These are phyloP conservation scores for Xanthia icteritia DNA, from an alignment of 2,888 invertebrate genomes.

Conservation along the genomic window DNA sequence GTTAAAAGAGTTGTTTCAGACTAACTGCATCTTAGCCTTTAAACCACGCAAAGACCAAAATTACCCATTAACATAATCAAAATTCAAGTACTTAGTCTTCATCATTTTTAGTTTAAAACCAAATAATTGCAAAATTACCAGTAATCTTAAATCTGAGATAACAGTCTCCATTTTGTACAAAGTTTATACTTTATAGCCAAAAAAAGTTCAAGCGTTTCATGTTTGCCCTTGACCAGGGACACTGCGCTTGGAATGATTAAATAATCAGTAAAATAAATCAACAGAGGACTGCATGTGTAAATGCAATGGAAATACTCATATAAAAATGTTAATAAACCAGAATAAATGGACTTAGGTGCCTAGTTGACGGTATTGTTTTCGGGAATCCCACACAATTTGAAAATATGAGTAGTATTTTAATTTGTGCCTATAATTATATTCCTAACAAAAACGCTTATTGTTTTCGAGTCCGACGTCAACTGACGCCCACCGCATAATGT, in stretches of 20 bases:
- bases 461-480: slow-evolving; percentile 26
- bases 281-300: slow-evolving; percentile 5
- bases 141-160: slow-evolving; percentile 18
- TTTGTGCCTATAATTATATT: slow-evolving; percentile 17
- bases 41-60: neutral
- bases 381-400: slow-evolving; percentile 11
- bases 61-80: neutral
- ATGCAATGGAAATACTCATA: neutral
- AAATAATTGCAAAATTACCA: slow-evolving; percentile 19
- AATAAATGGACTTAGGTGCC: neutral
- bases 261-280: slow-evolving; percentile 36
- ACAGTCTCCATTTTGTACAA: slow-evolving; percentile 17
- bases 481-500: slow-evolving; percentile 37
- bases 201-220: slow-evolving; percentile 36
- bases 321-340: slow-evolving; percentile 11
- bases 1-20: neutral
- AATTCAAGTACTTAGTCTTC: slow-evolving; percentile 1
- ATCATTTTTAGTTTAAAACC: neutral
- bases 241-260: slow-evolving; percentile 25
- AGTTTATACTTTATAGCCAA: slow-evolving; percentile 21
- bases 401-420: slow-evolving; percentile 38
- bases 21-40: neutral
- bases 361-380: slow-evolving; percentile 1
- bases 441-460: slow-evolving; percentile 18
- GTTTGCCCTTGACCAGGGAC: slow-evolving; percentile 49